Evolutionary conservation across 2,888 invertebrate species (phyloP), one percentile per base, ranked within the genome.

Genomic region (Brenthis daphne): DNA sequence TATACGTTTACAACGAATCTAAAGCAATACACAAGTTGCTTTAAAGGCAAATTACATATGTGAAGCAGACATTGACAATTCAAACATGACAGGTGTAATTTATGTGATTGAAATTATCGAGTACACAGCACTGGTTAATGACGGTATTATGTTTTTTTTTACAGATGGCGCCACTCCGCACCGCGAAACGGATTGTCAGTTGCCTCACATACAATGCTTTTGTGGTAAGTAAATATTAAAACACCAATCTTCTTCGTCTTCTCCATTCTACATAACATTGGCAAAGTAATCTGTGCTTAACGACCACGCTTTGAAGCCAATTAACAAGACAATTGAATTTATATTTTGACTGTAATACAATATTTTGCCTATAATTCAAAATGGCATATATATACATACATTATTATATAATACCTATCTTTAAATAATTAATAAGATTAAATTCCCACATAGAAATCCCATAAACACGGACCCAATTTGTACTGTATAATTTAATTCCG

Each of bases 141-240:
- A 51, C 33, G 33, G 51, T 65, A 58, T 67, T 64, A 50, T 60
- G 53, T 64, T 56, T 61, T 83, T 29, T 29, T 29, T 83, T 66
- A 61, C 90, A 92, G 92, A 90, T 90, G 89, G 81, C 87, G 75
- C 80, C 85, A 65, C 77, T 82, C 73, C 82, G 83, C 65, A 77
- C 81, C 68, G 82, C 81, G 50, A 83, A 80, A 70, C 81, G 84
- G 68, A 76, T 85, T 64, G 82, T 83, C 54, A 78, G 80, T 60
- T 80, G 84, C 72, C 80, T 87, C 74, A 82, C 87, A 50, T 85
- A 83, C 72, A 90, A 87, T 73, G 80, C 83, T 64, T 86, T 90
- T 70, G 77, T 92, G 86, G 92, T 92, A 77, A 77, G 84, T 76
- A 63, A 48, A 56, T 24, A 4, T 64, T 64, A 55, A 64, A 43